Evolutionary conservation across 2,797 vertebrate species (phyloP), one percentile per base, ranked within the genome.

Genomic region (Rhadinocentrus ornatus): DNA sequence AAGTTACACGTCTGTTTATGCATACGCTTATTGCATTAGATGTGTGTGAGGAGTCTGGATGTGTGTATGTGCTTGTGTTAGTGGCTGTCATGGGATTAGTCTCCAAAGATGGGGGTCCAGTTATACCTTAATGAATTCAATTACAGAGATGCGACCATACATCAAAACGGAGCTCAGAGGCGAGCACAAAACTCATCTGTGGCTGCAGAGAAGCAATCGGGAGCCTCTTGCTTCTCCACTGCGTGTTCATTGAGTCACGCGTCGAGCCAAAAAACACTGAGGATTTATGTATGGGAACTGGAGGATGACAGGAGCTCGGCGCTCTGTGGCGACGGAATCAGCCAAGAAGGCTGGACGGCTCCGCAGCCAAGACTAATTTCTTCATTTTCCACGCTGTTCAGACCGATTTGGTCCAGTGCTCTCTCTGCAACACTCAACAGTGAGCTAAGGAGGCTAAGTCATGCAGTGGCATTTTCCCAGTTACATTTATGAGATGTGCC

Each of bases 61-160:
- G 31, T 34, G 62, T 24, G 31, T 35, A n/a, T 22, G 41, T n/a
- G 52, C 32, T 24, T 53, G 48, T 37, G 70, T 44, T 16, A 56
- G 52, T 63, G 64, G 69, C 62, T 74, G 73, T 78, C 70, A 54
- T 35, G 68, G 86, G 83, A 77, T 61, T 78, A 11, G 83, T 84
- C 64, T 71, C 75, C 71, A 77, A 87, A 88, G 84, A 87, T 71
- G 84, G 82, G 69, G 74, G 67, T 78, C 82, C 73, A 77, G 71
- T 86, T 80, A 82, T 85, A 76, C 81, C 78, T 79, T 90, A 88
- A 91, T 89, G 74, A 89, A 89, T 91, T 88, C 56, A 87, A 88
- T 88, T 88, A 84, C 63, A 66, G 78, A 64, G 81, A 83, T 67
- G 58, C 71, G 70, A 73, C 75, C 66, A 62, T 85, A 78, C 70